These are phyloP conservation scores for Cyclargus thomasi DNA, from an alignment of 1,140 invertebrate species.

Conservation along the genomic window DNA sequence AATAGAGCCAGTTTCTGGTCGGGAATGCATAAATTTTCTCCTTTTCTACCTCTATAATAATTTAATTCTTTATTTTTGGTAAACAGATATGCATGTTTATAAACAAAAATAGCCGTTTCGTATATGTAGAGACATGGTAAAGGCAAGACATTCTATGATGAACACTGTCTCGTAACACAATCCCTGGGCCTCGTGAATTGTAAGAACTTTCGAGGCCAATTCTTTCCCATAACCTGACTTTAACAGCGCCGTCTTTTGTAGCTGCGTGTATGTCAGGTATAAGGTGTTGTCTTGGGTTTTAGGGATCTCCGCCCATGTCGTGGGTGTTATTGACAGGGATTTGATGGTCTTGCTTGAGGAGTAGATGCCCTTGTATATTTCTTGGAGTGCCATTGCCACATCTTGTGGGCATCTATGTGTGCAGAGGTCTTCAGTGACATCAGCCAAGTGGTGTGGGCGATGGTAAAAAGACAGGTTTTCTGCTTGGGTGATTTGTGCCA, in stretches of 20 bases:
- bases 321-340: too few relatives aligned
- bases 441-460: constrained; percentile 20
- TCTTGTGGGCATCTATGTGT: constrained; percentile 33
- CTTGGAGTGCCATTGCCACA: constrained; percentile 30
- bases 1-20: too few relatives aligned
- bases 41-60: too few relatives aligned
- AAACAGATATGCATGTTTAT: too few relatives aligned
- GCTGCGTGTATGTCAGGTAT: constrained; percentile 24
- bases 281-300: constrained; percentile 21
- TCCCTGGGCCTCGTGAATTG: constrained; percentile 33
- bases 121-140: too few relatives aligned
- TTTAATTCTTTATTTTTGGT: too few relatives aligned
- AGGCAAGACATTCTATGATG: constrained; percentile 18
- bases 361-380: constrained; percentile 35
- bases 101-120: too few relatives aligned
- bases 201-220: constrained; percentile 23
- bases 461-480: constrained; percentile 25
- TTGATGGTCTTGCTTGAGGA: constrained; percentile 23
- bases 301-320: constrained; percentile 13
- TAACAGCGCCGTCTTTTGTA: background rate
- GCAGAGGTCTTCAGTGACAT: constrained; percentile 26
- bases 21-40: too few relatives aligned
- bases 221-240: background rate
- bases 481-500: constrained; percentile 13
- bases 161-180: constrained; percentile 19